phyloP scores from a whole-genome alignment of 1,140 invertebrate genomes.

The Apocrypta bakeri region DNA sequence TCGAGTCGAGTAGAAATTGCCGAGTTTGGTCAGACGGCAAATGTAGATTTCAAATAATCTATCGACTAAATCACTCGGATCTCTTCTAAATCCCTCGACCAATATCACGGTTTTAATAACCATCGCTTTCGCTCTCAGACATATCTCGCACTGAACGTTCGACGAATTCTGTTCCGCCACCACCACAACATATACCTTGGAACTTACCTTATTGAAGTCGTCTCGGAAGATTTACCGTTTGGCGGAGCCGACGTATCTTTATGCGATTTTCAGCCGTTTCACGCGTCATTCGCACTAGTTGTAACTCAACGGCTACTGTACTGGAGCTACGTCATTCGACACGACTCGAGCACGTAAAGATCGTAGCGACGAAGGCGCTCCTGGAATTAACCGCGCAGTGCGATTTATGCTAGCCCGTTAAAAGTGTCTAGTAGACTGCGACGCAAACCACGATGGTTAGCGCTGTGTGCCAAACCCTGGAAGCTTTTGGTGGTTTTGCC shows the following conservation, averaged over 20 bases:
- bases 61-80: slow-evolving; percentile 1
- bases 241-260: not conserved
- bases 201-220: not conserved
- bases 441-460: not conserved
- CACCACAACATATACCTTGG: not conserved
- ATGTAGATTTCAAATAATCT: not conserved
- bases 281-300: too few relatives aligned
- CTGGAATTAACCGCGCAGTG: not conserved
- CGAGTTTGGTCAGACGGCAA: not conserved
- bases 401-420: not conserved
- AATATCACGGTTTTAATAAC: not conserved
- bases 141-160: not conserved
- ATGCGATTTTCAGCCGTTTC: not conserved
- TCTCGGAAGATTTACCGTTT: not conserved
- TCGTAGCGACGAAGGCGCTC: not conserved
- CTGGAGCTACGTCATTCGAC: too few relatives aligned
- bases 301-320: too few relatives aligned
- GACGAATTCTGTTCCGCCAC: not conserved
- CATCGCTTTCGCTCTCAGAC: not conserved
- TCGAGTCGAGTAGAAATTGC: not conserved
- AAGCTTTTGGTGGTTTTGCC: not conserved
- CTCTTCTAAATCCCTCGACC: not conserved
- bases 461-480: not conserved
- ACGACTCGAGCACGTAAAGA: not conserved
- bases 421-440: not conserved